Evolutionary conservation across 2,888 invertebrate species (phyloP).

Genomic region (Phytoseiulus persimilis): DNA sequence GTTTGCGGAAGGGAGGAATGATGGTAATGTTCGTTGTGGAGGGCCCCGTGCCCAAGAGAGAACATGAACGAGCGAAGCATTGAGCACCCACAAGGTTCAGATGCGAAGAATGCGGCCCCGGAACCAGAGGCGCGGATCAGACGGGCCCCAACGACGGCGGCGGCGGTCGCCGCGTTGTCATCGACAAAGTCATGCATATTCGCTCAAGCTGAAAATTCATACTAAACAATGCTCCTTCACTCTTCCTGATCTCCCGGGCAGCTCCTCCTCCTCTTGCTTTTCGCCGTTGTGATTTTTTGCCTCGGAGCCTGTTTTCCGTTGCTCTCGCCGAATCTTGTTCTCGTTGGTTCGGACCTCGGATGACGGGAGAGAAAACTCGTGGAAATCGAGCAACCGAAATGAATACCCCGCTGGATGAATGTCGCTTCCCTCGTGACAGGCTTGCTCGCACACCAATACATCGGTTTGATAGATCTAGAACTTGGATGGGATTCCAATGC

Average conservation of each 20-base stretch:
- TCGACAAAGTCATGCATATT: conserved; percentile 39
- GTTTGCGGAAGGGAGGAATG: not conserved
- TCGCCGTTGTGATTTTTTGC: not conserved
- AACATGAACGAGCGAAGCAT: not conserved
- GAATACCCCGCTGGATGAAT: too few relatives aligned
- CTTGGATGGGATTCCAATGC: too few relatives aligned
- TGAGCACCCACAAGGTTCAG: not conserved
- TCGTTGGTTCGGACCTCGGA: not conserved
- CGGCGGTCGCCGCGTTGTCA: not conserved
- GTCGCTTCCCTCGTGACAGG: too few relatives aligned
- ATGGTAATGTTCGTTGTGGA: not conserved
- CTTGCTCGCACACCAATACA: too few relatives aligned
- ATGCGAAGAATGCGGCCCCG: not conserved
- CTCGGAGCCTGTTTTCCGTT: not conserved
- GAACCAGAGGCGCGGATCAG: not conserved
- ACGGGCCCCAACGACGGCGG: not conserved
- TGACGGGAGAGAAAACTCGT: not conserved
- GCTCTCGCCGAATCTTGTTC: too few relatives aligned
- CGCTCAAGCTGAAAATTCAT: conserved; percentile 39
- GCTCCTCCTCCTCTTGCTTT: not conserved
- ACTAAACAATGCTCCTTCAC: conserved; percentile 33
- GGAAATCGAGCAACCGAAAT: too few relatives aligned
- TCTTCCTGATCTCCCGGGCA: not conserved
- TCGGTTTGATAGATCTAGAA: too few relatives aligned
- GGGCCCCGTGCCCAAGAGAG: too few relatives aligned